These are phyloP conservation scores for Morbakka virulenta DNA, from an alignment of 30 jellyfish, hydroid and myxozoan genomes.

Conservation along the genomic window DNA sequence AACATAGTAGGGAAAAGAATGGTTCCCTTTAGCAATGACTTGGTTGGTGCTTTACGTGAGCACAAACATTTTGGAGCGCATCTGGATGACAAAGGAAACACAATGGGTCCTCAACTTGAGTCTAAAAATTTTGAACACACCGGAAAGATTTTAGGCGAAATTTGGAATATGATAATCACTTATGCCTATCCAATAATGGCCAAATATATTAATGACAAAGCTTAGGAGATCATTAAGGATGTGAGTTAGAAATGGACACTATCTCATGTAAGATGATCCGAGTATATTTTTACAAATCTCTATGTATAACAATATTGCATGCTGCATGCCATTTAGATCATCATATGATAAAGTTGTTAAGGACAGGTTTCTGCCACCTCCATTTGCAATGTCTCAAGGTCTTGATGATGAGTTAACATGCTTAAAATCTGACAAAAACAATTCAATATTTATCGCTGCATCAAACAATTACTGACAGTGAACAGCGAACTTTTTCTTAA, in stretches of 20 bases:
- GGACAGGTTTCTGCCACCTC: background rate
- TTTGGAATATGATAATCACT: background rate
- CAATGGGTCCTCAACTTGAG: background rate
- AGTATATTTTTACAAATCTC: background rate
- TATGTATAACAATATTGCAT: too few relatives aligned
- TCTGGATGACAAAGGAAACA: background rate
- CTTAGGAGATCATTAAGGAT: background rate
- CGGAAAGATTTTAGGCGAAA: background rate
- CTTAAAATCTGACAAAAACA: too few relatives aligned
- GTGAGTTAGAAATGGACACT: background rate
- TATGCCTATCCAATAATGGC: background rate
- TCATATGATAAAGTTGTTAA: background rate
- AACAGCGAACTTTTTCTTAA: too few relatives aligned
- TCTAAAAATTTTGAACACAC: too few relatives aligned
- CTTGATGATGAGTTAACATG: background rate
- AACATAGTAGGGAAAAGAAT: background rate
- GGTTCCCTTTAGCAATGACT: background rate
- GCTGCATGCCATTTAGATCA: background rate
- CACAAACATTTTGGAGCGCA: background rate
- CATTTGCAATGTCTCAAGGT: background rate
- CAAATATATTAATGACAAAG: background rate
- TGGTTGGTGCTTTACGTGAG: background rate
- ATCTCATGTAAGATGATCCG: background rate
- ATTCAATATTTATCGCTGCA: too few relatives aligned
- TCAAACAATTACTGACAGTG: background rate